A percentile compares a stretch with the other conserved stretches of the same genome.
Evolutionary conservation across 1,140 invertebrate genomes (phyloP).

Genomic region (Atta cephalotes): DNA sequence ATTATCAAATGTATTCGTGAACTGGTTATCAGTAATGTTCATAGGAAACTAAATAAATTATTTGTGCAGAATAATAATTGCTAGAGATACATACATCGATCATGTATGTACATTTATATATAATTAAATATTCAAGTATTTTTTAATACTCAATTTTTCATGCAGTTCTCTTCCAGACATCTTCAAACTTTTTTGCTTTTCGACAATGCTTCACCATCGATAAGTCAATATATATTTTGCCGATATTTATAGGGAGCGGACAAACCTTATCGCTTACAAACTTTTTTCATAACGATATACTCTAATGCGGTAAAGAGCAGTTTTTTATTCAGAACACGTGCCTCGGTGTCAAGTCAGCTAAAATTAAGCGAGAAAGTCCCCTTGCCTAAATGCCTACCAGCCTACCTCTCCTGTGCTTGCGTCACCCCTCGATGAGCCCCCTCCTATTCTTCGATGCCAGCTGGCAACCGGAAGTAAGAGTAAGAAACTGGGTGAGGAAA

Average conservation of each 20-base stretch:
- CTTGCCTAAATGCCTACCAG: constrained; percentile 26
- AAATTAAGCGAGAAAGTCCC: constrained; percentile 78
- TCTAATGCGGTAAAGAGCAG: constrained; percentile 37
- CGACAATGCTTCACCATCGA: not conserved
- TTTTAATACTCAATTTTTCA: not conserved
- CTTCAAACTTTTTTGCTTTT: not conserved
- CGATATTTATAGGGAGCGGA: not conserved
- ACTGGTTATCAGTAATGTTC: constrained; percentile 4
- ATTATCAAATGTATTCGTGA: not conserved
- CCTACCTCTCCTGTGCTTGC: constrained; percentile 54
- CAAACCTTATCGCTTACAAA: constrained; percentile 18
- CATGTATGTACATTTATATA: too few species aligned
- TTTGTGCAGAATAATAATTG: not conserved
- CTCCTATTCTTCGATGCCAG: constrained; percentile 71
- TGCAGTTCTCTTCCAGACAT: not conserved
- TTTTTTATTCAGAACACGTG: constrained; percentile 77
- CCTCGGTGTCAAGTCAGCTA: constrained; percentile 69
- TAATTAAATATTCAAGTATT: too few species aligned
- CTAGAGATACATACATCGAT: too few species aligned
- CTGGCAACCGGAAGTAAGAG: constrained; percentile 82
- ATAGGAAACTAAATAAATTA: not conserved
- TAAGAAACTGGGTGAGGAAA: constrained; percentile 75
- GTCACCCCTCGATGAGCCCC: constrained; percentile 56
- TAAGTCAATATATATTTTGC: not conserved
- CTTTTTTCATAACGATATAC: constrained; percentile 42